Evolutionary conservation across 2,888 invertebrate species (phyloP).

Genomic region (Polylopha cassiicola): DNA sequence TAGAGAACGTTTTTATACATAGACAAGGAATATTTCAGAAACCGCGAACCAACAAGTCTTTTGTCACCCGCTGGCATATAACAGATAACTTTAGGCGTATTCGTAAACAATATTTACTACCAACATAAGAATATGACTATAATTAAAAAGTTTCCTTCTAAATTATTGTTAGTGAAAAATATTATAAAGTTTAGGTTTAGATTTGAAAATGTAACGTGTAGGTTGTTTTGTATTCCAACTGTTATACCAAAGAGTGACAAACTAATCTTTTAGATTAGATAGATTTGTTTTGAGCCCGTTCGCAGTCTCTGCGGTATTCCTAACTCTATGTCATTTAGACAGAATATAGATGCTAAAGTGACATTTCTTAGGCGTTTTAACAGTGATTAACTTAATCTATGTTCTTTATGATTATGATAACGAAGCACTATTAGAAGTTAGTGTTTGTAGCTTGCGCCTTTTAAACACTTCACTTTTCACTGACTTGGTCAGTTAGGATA

Average conservation of each 20-base stretch:
- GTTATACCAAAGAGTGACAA: constrained; percentile 11
- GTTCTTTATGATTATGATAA: constrained; percentile 3
- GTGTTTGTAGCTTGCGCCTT: constrained; percentile 55
- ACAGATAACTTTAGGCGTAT: too few relatives aligned
- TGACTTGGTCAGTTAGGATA: constrained; percentile 54
- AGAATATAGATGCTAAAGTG: too few relatives aligned
- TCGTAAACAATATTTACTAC: too few relatives aligned
- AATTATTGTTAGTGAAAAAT: too few relatives aligned
- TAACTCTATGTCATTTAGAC: constrained; percentile 6
- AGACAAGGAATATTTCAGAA: constrained; percentile 14
- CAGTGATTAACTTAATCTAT: constrained; percentile 1
- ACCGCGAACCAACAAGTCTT: constrained; percentile 15
- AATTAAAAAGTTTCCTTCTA: too few relatives aligned
- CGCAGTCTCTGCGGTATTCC: constrained; percentile 16
- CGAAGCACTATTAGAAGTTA: constrained; percentile 28
- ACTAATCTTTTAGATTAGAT: constrained; percentile 1
- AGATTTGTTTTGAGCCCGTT: constrained; percentile 20
- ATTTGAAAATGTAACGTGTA: neutral
- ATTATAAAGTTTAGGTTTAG: too few relatives aligned
- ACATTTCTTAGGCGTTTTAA: too few relatives aligned
- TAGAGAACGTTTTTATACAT: constrained; percentile 1
- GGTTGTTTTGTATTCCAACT: constrained; percentile 1
- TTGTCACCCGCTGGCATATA: constrained; percentile 7
- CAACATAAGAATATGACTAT: too few relatives aligned
- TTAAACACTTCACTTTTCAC: constrained; percentile 34